These are phyloP conservation scores for Spilogale gracilis DNA, from an alignment of 2,113 vertebrate species.

Conservation along the genomic window DNA sequence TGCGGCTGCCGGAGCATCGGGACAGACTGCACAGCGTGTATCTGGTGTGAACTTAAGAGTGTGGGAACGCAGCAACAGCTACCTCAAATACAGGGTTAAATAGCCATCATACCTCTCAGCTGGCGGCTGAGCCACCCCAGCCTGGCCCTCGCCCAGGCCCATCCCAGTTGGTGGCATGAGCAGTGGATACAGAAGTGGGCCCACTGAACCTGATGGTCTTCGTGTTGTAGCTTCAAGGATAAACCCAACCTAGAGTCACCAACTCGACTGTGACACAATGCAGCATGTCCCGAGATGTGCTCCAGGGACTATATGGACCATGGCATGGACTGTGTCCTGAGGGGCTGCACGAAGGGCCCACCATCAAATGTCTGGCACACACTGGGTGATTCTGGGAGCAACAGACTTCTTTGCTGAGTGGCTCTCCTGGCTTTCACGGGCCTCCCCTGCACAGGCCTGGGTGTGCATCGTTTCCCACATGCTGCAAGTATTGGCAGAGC, in stretches of 20 bases:
- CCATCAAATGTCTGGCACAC: not conserved
- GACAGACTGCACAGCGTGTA: fast-evolving
- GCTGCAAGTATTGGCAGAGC: fast-evolving
- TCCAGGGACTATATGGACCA: not conserved
- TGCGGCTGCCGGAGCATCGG: not conserved
- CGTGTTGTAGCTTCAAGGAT: not conserved
- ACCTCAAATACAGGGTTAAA: not conserved
- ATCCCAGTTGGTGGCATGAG: not conserved
- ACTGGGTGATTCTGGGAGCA: not conserved
- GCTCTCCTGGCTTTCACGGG: not conserved
- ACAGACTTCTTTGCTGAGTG: not conserved
- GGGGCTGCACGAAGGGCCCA: not conserved
- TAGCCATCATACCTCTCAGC: fast-evolving
- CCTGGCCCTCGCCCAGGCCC: not conserved
- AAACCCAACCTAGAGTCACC: not conserved
- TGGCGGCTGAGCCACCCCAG: not conserved
- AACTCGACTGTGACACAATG: too few species aligned
- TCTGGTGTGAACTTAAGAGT: too few species aligned
- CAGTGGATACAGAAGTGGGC: not conserved
- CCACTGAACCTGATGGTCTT: not conserved
- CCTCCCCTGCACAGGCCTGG: not conserved
- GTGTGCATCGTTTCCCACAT: not conserved
- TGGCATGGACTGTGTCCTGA: not conserved
- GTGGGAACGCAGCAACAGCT: not conserved
- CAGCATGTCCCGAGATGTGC: not conserved